Evolutionary conservation across 2,113 vertebrate species (phyloP).

Genomic region (Pygoscelis adeliae): DNA sequence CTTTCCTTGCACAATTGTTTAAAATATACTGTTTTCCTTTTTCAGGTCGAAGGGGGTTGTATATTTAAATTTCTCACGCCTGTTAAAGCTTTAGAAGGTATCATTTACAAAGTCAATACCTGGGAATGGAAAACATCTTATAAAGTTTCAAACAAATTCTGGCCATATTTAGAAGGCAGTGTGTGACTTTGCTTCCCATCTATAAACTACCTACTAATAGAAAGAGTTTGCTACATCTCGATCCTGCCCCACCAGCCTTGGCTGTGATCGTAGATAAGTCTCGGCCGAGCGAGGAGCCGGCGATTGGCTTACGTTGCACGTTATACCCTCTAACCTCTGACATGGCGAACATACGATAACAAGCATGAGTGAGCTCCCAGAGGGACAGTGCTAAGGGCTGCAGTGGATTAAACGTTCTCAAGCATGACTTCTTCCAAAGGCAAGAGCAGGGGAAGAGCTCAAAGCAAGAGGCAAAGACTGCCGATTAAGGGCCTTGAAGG

Average conservation of each 20-base stretch:
- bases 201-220: background rate
- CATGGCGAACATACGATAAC: constrained; percentile 54
- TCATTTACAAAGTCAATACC: background rate
- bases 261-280: background rate
- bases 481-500: constrained; percentile 19
- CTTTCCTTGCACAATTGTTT: background rate
- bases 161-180: background rate
- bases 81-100: constrained; percentile 5
- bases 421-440: constrained; percentile 51
- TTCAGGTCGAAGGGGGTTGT: background rate
- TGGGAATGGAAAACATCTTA: constrained; percentile 40
- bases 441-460: background rate
- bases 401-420: constrained; percentile 56
- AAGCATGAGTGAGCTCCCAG: constrained; percentile 41
- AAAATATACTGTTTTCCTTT: constrained; percentile 43
- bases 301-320: constrained; percentile 47
- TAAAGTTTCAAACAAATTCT: constrained; percentile 10
- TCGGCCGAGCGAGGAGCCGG: background rate
- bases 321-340: constrained; percentile 72
- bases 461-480: background rate
- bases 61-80: constrained; percentile 50
- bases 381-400: constrained; percentile 61
- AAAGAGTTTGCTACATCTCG: background rate
- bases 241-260: background rate
- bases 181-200: background rate